These are phyloP conservation scores for Sinhomidia bicolor DNA, from an alignment of 2,888 invertebrate genomes.

Conservation along the genomic window DNA sequence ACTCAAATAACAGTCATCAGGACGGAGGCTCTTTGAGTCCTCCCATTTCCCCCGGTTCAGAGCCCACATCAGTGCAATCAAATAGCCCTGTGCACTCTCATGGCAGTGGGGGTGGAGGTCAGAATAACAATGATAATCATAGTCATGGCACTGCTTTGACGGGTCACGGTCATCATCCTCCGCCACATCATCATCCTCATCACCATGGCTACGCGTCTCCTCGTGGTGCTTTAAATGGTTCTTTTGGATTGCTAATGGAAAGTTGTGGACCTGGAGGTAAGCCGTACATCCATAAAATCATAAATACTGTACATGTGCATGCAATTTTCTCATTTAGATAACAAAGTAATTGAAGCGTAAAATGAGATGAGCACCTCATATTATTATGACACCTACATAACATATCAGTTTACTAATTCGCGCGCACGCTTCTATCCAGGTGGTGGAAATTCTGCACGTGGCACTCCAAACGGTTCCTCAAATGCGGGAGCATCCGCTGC, in stretches of 20 bases:
- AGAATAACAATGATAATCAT: conserved; percentile 67
- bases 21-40: conserved; percentile 84
- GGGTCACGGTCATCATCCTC: conserved; percentile 44
- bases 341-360: no score
- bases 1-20: conserved; percentile 74
- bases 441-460: conserved; percentile 30
- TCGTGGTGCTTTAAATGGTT: conserved; percentile 72
- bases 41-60: conserved; percentile 92
- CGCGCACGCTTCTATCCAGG: background rate
- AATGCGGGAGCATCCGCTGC: conserved; percentile 13
- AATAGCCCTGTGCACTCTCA: conserved; percentile 72
- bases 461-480: conserved; percentile 27
- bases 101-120: conserved; percentile 53
- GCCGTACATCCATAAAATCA: no score
- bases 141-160: background rate
- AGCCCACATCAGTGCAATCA: conserved; percentile 81
- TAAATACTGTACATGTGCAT: background rate
- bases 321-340: background rate
- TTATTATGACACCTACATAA: no score
- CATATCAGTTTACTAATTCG: no score
- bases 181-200: conserved; percentile 29
- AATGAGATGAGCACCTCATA: no score
- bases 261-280: conserved; percentile 51
- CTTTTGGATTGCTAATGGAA: conserved; percentile 70
- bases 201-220: conserved; percentile 62